These are phyloP conservation scores for Pelagia noctiluca DNA, from an alignment of 30 jellyfish, hydroid and myxozoan genomes.

Conservation along the genomic window DNA sequence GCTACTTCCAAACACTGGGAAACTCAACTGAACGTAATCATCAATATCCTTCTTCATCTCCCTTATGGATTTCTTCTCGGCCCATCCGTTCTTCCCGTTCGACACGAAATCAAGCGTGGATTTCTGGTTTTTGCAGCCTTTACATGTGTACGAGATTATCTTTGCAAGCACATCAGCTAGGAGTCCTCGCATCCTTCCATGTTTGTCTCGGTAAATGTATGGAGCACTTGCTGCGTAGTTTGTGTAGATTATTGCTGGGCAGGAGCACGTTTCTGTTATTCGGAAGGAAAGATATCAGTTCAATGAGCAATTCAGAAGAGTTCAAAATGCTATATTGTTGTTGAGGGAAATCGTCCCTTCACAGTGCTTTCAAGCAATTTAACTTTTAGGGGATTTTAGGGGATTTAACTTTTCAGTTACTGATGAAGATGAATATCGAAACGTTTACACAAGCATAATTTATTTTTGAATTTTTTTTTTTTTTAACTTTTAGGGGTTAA, in stretches of 20 bases:
- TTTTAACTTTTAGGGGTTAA: too few relatives aligned
- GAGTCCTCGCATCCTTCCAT: constrained; percentile 63
- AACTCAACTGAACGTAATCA: constrained; percentile 44
- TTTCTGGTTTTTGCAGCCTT: constrained; percentile 44
- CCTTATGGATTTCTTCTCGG: constrained; percentile 46
- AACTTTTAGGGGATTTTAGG: too few relatives aligned
- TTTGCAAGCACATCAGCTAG: constrained; percentile 43
- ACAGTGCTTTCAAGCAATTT: too few relatives aligned
- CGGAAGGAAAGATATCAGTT: too few relatives aligned
- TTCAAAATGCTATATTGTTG: too few relatives aligned
- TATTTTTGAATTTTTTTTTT: too few relatives aligned
- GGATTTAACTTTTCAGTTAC: too few relatives aligned
- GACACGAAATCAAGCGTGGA: constrained; percentile 20
- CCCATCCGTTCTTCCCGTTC: constrained; percentile 80
- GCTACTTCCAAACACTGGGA: constrained; percentile 74
- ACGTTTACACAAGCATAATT: too few relatives aligned
- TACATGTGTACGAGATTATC: constrained; percentile 49
- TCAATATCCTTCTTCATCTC: constrained; percentile 65
- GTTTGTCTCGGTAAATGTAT: constrained; percentile 53
- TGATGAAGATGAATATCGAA: too few relatives aligned
- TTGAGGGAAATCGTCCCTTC: too few relatives aligned
- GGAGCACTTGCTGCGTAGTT: constrained; percentile 76
- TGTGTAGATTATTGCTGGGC: constrained; percentile 62
- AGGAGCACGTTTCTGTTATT: constrained; percentile 79
- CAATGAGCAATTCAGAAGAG: too few relatives aligned